Base-by-base conservation (phyloP, 2,888 invertebrate species). In the Ophioninae sp. region DNA sequence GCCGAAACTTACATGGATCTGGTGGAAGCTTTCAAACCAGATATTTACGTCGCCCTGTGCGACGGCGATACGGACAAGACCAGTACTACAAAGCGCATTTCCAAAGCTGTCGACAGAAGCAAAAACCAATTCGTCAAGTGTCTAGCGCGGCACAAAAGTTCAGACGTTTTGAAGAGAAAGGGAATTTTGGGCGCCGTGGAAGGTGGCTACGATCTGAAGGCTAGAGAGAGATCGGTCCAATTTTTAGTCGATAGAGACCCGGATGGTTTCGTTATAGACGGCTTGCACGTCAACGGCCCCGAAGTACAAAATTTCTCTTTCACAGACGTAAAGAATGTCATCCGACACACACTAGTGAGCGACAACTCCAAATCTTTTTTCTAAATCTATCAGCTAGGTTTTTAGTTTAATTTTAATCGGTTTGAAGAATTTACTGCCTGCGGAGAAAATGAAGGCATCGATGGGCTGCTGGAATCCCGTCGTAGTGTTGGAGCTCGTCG, bases 381-480 rank as follows among this genome's bases (percentile, higher is more conserved):
- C 7, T 39, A 39, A 39, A 41, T 6, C 9, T 39, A 6, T 65
- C 2, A 9, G 8, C 7, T 20, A 39, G 20, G 30, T 30, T 30
- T 30, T 30, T 3, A 30, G 3, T 30, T 65, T 6, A 9, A 6
- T 30, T 22, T 6, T n/a, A n/a, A 17, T 65, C 0, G 10, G 20
- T 51, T 8, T 51, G n/a, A 84, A 96, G 96, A 93, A 94, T 85
- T 92, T 94, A 64, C 87, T 98, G 77, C 97, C 97, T 0, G 93
- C 93, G 65, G 94, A 96, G 74, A 96, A 97, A 90, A 93, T 97
- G 6, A 94, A 95, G 84, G 93, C 97, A 59, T 94, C 97, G 85
- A 95, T 96, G 90, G 98, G 98, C 3, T 95, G 96, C 74, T 98
- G 97, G 95, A 95, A 95, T 90, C 98, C 98, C 3, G 93, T 95